phyloP scores from a whole-genome alignment of 2,113 vertebrate species.

The Dicaeum eximium region DNA sequence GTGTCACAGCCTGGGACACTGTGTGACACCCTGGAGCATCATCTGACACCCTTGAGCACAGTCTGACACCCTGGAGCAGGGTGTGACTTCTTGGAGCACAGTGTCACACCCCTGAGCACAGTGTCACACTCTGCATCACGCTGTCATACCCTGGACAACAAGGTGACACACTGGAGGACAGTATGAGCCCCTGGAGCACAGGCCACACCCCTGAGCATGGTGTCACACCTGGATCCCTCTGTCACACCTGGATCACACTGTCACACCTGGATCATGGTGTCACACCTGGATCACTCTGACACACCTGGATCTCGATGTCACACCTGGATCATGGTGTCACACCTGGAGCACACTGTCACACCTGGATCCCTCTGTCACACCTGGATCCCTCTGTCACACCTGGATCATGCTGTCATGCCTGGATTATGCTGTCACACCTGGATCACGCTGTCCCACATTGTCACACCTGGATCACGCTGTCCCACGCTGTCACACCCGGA shows the following conservation, averaged over 20 bases:
- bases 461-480: neutral
- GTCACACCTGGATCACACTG: neutral
- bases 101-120: neutral
- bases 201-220: neutral
- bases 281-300: neutral
- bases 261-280: neutral
- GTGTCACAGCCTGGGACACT: neutral
- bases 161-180: neutral
- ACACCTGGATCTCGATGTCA: neutral
- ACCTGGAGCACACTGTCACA: rapidly evolving
- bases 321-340: neutral
- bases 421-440: rapidly evolving
- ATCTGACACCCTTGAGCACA: neutral
- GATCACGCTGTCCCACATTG: too few species aligned
- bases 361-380: too few species aligned
- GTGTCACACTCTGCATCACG: neutral
- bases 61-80: neutral
- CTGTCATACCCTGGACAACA: too few species aligned
- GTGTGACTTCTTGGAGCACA: too few species aligned
- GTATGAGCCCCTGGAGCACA: too few species aligned
- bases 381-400: neutral
- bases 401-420: rapidly evolving
- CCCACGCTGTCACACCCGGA: neutral
- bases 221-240: neutral
- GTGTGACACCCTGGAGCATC: neutral